Evolutionary conservation across 2,797 vertebrate species (phyloP).

Genomic region (Australoheros facetus): DNA sequence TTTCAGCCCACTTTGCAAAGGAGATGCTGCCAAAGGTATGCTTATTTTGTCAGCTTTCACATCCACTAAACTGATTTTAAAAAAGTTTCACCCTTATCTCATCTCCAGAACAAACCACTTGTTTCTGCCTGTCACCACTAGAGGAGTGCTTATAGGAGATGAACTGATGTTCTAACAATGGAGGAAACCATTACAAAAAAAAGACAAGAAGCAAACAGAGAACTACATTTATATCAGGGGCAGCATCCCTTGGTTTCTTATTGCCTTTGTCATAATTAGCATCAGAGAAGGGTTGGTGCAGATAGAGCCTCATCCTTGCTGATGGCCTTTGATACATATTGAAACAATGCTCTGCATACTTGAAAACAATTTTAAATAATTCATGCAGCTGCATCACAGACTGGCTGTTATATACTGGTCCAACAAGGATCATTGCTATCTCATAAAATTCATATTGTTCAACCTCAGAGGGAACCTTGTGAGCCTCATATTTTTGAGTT

Average conservation of each 20-base stretch:
- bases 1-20: background rate
- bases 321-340: conserved; percentile 54
- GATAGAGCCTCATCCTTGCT: conserved; percentile 22
- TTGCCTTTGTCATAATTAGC: conserved; percentile 63
- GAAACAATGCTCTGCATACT: conserved; percentile 46
- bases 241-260: conserved; percentile 30
- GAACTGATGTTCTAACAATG: conserved; percentile 40
- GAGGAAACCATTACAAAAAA: conserved; percentile 27
- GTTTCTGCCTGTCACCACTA: conserved; percentile 9
- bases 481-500: conserved; percentile 16
- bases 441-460: conserved; percentile 23
- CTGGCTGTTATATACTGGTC: conserved; percentile 26
- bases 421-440: conserved; percentile 34
- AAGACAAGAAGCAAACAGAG: conserved; percentile 42
- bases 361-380: conserved; percentile 50
- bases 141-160: conserved; percentile 29
- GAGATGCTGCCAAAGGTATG: conserved; percentile 1
- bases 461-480: conserved; percentile 14
- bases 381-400: conserved; percentile 38
- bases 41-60: conserved; percentile 9
- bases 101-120: background rate
- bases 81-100: background rate
- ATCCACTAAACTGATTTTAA: conserved; percentile 12
- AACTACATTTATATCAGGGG: conserved; percentile 47
- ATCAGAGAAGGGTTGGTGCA: conserved; percentile 31